These are phyloP conservation scores for Montipora efflorescens DNA, from an alignment of 64 coral and sea anemone genomes.

Conservation along the genomic window DNA sequence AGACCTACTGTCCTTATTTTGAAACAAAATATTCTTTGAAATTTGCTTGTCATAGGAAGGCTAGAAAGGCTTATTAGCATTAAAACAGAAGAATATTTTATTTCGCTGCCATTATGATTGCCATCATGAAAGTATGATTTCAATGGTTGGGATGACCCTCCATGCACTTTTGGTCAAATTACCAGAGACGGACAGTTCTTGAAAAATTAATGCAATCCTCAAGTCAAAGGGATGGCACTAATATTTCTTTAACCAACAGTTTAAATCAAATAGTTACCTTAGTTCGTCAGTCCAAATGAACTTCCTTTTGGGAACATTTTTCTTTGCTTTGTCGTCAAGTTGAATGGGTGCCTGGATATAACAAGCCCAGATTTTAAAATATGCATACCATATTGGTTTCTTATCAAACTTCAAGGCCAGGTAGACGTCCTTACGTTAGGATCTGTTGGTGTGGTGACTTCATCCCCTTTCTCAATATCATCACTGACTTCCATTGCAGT, in stretches of 20 bases:
- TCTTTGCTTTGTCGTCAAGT: conserved; percentile 85
- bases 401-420: neutral
- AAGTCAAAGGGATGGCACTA: too few relatives aligned
- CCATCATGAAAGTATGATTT: too few relatives aligned
- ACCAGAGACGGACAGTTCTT: too few relatives aligned
- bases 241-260: neutral
- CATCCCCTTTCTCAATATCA: conserved; percentile 82
- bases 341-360: conserved; percentile 52
- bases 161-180: too few relatives aligned
- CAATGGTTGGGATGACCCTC: too few relatives aligned
- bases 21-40: too few relatives aligned
- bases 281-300: conserved; percentile 92
- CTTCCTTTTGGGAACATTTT: conserved; percentile 73
- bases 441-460: conserved; percentile 85
- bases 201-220: too few relatives aligned
- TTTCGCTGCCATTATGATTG: too few relatives aligned
- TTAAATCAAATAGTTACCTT: conserved; percentile 37
- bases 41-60: too few relatives aligned
- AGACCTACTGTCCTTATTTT: too few relatives aligned
- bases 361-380: neutral
- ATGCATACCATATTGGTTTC: neutral
- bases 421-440: conserved; percentile 51
- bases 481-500: conserved; percentile 85
- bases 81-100: too few relatives aligned
- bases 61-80: too few relatives aligned